Base-by-base conservation (phyloP, 2,888 invertebrate genomes). In the Habroteleia sp. region DNA sequence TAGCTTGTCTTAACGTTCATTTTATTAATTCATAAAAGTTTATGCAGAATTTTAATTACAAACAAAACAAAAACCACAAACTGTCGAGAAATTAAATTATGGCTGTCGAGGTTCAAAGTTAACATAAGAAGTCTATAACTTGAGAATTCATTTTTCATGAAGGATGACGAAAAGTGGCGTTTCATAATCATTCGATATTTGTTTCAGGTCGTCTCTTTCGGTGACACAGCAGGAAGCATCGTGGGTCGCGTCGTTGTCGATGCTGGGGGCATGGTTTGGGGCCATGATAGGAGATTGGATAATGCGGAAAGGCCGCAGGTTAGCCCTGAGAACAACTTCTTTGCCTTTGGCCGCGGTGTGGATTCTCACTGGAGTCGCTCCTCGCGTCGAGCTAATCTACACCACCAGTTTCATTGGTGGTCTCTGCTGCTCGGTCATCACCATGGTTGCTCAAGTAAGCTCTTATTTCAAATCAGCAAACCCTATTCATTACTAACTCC, bases 371-470 rank as follows among this genome's bases (percentile, higher is more conserved):
- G 94, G 94, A 0, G 91, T 94, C 72, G 94, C 95, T 7, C 93
- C 92, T 29, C 93, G 93, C 37, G 94, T 95, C 4, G 91, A 93
- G 82, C 91, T 94, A 89, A 94, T 97, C 91, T 95, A 94, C 89
- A 91, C 93, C 80, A 95, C 96, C 0, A 94, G 97, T 56, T 94
- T 96, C 85, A 89, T 96, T 65, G 96, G 95, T 37, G 97, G 97
- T 0, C 93, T 94, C 84, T 95, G 94, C 88, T 93, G 93, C 81
- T 94, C 94, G 7, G 92, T 95, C 82, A 91, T 94, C 25, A 93
- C 94, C 8, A 93, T 95, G 89, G 91, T 94, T 25, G 93, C 93
- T 72, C 95, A 91, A 91, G 93, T 94, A 80, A 62, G 54, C 8
- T 17, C 5, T 39, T 17, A 39, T 17, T 23, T 16, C 8, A 33